Evolutionary conservation across 2,113 vertebrate genomes (phyloP).

Genomic region (Pheucticus melanocephalus): DNA sequence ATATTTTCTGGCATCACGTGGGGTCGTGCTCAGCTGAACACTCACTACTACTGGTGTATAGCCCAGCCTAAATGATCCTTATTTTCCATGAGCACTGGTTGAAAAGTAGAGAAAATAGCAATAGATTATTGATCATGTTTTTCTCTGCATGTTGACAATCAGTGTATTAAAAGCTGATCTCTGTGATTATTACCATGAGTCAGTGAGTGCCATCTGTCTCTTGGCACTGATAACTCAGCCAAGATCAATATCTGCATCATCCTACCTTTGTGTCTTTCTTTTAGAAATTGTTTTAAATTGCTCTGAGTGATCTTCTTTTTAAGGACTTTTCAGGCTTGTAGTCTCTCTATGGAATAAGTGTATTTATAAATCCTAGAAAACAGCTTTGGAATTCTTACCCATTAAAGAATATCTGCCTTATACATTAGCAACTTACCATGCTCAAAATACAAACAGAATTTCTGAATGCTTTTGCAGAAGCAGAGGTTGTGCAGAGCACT

Average conservation of each 20-base stretch:
- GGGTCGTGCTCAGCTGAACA: neutral
- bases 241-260: neutral
- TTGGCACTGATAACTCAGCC: neutral
- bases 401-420: neutral
- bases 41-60: accelerated
- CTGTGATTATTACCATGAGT: neutral
- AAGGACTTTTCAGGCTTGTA: neutral
- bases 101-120: neutral
- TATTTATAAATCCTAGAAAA: neutral
- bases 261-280: neutral
- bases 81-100: neutral
- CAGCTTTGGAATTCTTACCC: neutral
- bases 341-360: neutral
- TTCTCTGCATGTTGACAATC: neutral
- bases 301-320: neutral
- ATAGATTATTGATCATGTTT: neutral
- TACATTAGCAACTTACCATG: neutral
- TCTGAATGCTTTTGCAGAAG: neutral
- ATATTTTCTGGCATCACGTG: accelerated
- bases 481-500: neutral
- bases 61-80: neutral
- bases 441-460: neutral
- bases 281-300: neutral
- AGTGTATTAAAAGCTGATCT: neutral
- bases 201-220: neutral